phyloP scores from a whole-genome alignment of 2,888 invertebrate species.

The Corbicula japonica region DNA sequence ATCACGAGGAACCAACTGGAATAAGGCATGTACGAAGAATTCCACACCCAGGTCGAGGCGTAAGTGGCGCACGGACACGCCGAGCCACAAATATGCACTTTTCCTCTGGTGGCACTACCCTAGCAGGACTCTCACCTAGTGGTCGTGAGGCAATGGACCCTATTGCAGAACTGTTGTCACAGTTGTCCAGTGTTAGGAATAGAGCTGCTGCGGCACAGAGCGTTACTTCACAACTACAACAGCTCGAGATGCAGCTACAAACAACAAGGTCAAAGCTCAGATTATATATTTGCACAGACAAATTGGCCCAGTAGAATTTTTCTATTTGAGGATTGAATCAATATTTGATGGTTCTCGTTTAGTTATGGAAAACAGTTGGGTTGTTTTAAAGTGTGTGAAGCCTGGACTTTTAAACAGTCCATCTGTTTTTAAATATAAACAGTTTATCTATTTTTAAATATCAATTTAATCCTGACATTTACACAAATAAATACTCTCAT shows the following conservation, averaged over 20 bases:
- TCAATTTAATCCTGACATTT: too few species aligned
- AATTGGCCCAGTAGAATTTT: too few species aligned
- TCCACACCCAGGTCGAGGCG: conserved; percentile 92
- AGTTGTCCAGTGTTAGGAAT: conserved; percentile 96
- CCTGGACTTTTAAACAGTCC: too few species aligned
- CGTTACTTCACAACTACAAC: conserved; percentile 90
- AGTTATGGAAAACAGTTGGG: too few species aligned
- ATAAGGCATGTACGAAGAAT: conserved; percentile 91
- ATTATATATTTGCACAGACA: too few species aligned
- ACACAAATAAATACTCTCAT: too few species aligned
- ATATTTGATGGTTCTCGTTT: too few species aligned
- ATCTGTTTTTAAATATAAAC: too few species aligned
- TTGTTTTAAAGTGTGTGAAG: too few species aligned
- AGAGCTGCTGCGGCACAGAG: conserved; percentile 85
- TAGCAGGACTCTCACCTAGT: conserved; percentile 94
- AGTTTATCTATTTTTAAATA: too few species aligned
- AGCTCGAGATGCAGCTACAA: conserved; percentile 97
- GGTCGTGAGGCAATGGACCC: conserved; percentile 98
- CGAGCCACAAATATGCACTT: conserved; percentile 97
- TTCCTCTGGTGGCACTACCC: conserved; percentile 92
- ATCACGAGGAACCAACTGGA: conserved; percentile 94
- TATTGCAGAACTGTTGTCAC: conserved; percentile 97
- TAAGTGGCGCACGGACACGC: conserved; percentile 92
- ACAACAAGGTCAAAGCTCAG: conserved; percentile 90
- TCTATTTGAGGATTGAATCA: too few species aligned